A percentile compares a stretch with the other conserved stretches of the same genome.
These are phyloP conservation scores for Psix sp. DNA, from an alignment of 1,140 invertebrate species.

Conservation along the genomic window DNA sequence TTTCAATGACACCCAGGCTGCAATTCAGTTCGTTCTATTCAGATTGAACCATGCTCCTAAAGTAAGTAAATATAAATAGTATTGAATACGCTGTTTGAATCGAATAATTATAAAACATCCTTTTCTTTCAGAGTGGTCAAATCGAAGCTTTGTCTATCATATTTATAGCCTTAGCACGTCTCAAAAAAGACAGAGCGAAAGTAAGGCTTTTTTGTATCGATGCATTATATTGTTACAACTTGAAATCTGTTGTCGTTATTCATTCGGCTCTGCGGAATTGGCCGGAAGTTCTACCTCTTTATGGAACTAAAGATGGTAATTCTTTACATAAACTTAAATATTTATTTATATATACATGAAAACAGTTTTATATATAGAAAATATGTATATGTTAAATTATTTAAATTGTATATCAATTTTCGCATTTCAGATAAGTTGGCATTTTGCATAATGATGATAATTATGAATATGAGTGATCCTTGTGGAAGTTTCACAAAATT, in stretches of 20 bases:
- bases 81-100: not conserved
- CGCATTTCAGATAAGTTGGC: constrained; percentile 65
- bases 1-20: constrained; percentile 52
- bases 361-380: too few species aligned
- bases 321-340: too few species aligned
- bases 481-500: constrained; percentile 39
- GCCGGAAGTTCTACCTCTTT: constrained; percentile 71
- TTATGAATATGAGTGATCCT: constrained; percentile 26
- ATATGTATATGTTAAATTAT: constrained; percentile 6
- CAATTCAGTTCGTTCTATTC: constrained; percentile 69
- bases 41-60: constrained; percentile 29
- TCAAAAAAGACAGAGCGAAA: constrained; percentile 70
- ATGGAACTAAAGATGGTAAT: constrained; percentile 57
- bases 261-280: constrained; percentile 65
- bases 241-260: constrained; percentile 61
- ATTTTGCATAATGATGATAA: constrained; percentile 63
- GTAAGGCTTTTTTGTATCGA: constrained; percentile 70
- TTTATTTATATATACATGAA: too few species aligned
- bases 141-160: constrained; percentile 62
- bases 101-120: constrained; percentile 7
- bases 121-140: constrained; percentile 42
- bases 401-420: constrained; percentile 8
- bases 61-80: constrained; percentile 35
- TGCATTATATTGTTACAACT: constrained; percentile 67
- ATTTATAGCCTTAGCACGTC: constrained; percentile 62